Conservation (phyloP, 2,113 vertebrate genomes). For the Cyrtonyx montezumae region DNA sequence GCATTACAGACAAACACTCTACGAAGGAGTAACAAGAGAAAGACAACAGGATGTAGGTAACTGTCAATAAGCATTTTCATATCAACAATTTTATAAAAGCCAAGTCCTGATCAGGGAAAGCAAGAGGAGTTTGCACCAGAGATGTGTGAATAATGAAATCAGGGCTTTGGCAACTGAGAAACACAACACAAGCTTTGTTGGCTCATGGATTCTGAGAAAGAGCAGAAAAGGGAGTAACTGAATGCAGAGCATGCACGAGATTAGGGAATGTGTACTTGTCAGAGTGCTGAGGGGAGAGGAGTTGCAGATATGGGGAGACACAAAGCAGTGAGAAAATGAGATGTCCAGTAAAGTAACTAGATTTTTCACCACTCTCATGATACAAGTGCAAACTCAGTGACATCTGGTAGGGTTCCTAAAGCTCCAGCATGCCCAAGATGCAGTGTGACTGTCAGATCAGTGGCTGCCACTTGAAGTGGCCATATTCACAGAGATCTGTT, state of each 20-base stretch:
- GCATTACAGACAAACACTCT: not conserved
- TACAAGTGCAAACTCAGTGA: not conserved
- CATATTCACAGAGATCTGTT: not conserved
- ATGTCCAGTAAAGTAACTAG: not conserved
- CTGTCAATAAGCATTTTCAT: not conserved
- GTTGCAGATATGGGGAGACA: not conserved
- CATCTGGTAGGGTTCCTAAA: not conserved
- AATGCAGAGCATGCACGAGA: not conserved
- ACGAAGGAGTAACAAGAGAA: not conserved
- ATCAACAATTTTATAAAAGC: not conserved
- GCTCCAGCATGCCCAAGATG: not conserved
- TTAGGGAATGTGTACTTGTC: not conserved
- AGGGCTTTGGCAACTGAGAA: not conserved
- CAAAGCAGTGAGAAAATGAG: not conserved
- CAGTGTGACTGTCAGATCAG: not conserved
- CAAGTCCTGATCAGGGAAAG: not conserved
- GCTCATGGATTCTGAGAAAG: not conserved
- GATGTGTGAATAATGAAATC: not conserved
- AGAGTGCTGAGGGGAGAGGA: not conserved
- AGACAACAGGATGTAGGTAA: not conserved
- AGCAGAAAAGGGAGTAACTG: not conserved
- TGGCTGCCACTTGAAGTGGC: not conserved
- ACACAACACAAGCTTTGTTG: not conserved
- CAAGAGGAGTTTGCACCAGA: not conserved
- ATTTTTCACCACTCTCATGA: not conserved